These are phyloP conservation scores for human (Homo sapiens) DNA, from an alignment of 2,113 vertebrate species.

Conservation along the genomic window DNA sequence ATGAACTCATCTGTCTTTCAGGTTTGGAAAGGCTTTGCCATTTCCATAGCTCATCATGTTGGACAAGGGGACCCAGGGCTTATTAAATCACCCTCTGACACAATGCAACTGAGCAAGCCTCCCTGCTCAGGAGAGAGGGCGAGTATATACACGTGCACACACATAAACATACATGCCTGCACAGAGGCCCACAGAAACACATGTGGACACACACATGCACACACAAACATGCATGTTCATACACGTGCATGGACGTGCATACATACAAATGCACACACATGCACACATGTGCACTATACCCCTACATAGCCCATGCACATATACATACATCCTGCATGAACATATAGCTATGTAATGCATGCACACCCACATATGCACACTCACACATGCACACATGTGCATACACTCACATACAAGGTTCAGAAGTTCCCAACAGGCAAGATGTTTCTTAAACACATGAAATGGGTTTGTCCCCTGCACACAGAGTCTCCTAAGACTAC, in stretches of 20 bases:
- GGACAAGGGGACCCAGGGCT: constrained; percentile 5
- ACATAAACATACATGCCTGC: too few species aligned
- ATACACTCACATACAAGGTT: neutral
- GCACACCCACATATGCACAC: neutral
- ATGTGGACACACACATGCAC: neutral
- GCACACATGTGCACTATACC: rapidly evolving
- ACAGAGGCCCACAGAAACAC: neutral
- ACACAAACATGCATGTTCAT: neutral
- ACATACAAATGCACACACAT: neutral
- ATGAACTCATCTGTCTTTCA: constrained; percentile 69
- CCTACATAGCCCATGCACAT: neutral
- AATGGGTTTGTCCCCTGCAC: neutral
- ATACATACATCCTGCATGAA: neutral
- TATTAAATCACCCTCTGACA: constrained; percentile 28
- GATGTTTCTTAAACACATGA: neutral
- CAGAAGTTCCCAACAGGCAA: neutral
- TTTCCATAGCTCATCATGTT: constrained; percentile 57
- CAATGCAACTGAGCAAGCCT: neutral
- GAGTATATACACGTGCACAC: neutral
- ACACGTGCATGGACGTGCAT: rapidly evolving
- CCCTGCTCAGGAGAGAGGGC: neutral
- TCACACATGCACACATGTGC: neutral
- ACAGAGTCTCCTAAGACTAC: neutral
- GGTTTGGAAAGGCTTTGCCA: constrained; percentile 45
- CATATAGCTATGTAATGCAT: neutral